Evolutionary conservation across 2,797 vertebrate species (phyloP), one percentile per base, ranked within the genome.

Genomic region (Geotrypetes seraphini): DNA sequence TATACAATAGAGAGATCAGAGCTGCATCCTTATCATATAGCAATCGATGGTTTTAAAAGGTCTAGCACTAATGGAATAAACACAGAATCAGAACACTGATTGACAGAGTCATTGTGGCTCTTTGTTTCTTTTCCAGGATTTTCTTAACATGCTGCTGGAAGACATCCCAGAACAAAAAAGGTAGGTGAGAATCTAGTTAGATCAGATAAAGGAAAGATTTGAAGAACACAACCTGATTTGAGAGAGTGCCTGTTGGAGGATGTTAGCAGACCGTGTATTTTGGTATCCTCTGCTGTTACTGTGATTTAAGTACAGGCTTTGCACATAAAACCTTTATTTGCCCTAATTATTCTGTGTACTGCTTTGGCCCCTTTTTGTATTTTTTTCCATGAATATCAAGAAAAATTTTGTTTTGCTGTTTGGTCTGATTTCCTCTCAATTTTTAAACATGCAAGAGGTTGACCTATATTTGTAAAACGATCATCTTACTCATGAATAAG

Each of bases 81-180:
- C 25, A 61, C 45, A 63, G 44, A 62, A 47, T 64, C n/a, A n/a
- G n/a, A n/a, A n/a, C n/a, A n/a, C n/a, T n/a, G n/a, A 35, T 32
- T 57, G 68, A 51, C 39, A 42, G 48, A 46, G 58, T 65, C 42
- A 69, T 46, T 38, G 4, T 27, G 25, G 28, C 57, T 6, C 36
- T 67, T 51, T 66, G 31, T 69, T 69, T 25, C 2, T 57, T 63
- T 76, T 65, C 44, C 57, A 98, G 95, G 92, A 97, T 75, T 97
- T 97, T 63, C 83, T 97, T 62, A 74, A 56, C 66, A 88, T 86
- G 86, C 60, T 96, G 35, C 69, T 96, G 75, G 85, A 84, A 51
- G 76, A 73, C 24, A 78, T 88, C 60, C 85, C 91, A 53, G 68
- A 85, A 72, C 66, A 86, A 54, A 75, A 77, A 75, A 52, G 75